Evolutionary conservation across 2,113 vertebrate species (phyloP).

Genomic region (Nibea albiflora): DNA sequence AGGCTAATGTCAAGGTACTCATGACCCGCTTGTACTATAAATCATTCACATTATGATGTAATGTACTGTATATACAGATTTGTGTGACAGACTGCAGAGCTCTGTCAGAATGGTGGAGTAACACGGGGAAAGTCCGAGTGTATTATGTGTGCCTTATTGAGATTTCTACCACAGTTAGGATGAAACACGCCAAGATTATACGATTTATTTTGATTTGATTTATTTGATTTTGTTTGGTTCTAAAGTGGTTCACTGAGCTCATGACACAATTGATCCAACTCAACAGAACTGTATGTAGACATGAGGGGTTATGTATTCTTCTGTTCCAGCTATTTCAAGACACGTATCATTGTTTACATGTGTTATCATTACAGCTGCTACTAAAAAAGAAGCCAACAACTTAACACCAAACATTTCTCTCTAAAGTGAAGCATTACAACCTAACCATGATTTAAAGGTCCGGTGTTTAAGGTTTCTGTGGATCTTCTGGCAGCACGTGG

Average conservation of each 20-base stretch:
- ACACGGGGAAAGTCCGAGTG: constrained; percentile 12
- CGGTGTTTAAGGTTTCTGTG: no score
- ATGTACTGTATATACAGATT: constrained; percentile 43
- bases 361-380: constrained; percentile 20
- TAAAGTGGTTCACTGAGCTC: constrained; percentile 22
- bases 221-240: constrained; percentile 31
- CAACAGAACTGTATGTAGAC: background rate
- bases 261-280: background rate
- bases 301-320: background rate
- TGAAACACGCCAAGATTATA: constrained; percentile 55
- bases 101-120: constrained; percentile 10
- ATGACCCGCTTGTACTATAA: constrained; percentile 50
- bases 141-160: constrained; percentile 75
- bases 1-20: constrained; percentile 41
- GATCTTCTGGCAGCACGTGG: no score
- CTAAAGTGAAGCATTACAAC: background rate
- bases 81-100: constrained; percentile 11
- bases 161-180: constrained; percentile 61
- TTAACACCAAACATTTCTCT: constrained; percentile 1
- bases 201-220: constrained; percentile 25
- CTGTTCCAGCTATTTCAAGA: constrained; percentile 8
- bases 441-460: no score
- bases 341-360: constrained; percentile 48
- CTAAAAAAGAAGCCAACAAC: constrained; percentile 15
- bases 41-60: constrained; percentile 47